These are phyloP conservation scores for Halocaridina rubra DNA, from an alignment of 2,888 invertebrate species.

Conservation along the genomic window DNA sequence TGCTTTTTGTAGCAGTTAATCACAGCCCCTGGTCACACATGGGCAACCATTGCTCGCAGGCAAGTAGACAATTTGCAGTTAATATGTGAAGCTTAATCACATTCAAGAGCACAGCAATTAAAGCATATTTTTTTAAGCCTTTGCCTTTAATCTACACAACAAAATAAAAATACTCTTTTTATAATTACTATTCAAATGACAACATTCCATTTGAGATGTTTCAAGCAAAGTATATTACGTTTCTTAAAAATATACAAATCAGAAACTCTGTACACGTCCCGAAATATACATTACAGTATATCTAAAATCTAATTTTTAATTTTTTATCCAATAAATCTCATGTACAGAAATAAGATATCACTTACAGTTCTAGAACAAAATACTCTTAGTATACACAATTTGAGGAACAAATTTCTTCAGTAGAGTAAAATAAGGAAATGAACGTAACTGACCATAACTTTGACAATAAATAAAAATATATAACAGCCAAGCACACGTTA, in stretches of 20 bases:
- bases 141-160: neutral
- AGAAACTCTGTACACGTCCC: no score
- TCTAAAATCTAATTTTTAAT: no score
- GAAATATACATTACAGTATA: no score
- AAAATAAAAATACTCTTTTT: neutral
- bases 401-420: no score
- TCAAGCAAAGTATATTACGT: no score
- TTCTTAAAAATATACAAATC: no score
- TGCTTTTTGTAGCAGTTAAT: slow-evolving; percentile 9
- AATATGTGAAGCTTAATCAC: neutral
- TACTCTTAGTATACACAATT: no score
- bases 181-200: neutral
- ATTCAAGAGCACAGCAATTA: neutral
- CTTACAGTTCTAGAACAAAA: no score
- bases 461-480: neutral
- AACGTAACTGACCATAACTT: no score
- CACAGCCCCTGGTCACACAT: slow-evolving; percentile 1
- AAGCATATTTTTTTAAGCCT: no score
- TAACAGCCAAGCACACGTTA: neutral
- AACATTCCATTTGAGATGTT: neutral
- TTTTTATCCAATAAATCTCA: no score
- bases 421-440: neutral
- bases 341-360: no score
- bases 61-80: neutral
- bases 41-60: slow-evolving; percentile 5